These are phyloP conservation scores for Teinopalpus imperialis DNA, from an alignment of 2,888 invertebrate genomes.

Conservation along the genomic window DNA sequence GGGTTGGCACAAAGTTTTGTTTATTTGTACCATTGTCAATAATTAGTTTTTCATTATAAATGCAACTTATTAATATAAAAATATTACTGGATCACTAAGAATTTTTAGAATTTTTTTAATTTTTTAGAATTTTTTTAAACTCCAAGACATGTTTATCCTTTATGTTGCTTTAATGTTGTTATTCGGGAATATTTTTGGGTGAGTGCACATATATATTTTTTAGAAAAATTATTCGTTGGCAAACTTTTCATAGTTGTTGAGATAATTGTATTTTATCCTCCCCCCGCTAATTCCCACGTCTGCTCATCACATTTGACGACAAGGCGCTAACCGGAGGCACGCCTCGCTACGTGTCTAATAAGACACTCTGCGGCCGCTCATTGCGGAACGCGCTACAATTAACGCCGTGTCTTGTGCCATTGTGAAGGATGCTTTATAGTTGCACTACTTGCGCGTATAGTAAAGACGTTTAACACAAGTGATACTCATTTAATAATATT, in stretches of 20 bases:
- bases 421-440: conserved; percentile 44
- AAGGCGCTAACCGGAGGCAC: conserved; percentile 49
- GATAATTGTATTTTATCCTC: conserved; percentile 24
- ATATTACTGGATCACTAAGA: too few relatives aligned
- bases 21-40: too few relatives aligned
- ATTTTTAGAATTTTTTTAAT: too few relatives aligned
- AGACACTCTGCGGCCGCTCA: conserved; percentile 67
- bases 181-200: too few relatives aligned
- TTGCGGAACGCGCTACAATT: conserved; percentile 59
- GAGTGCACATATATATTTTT: too few relatives aligned
- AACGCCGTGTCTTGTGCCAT: conserved; percentile 49
- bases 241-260: conserved; percentile 15
- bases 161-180: too few relatives aligned
- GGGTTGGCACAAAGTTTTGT: too few relatives aligned
- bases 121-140: too few relatives aligned
- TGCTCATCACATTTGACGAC: conserved; percentile 50
- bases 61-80: too few relatives aligned
- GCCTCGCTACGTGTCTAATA: conserved; percentile 71
- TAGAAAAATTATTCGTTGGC: too few relatives aligned
- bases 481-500: not conserved
- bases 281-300: conserved; percentile 37
- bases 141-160: too few relatives aligned
- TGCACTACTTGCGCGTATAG: conserved; percentile 23
- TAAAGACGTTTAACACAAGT: conserved; percentile 1
- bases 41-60: too few relatives aligned